phyloP scores from a whole-genome alignment of 2,113 vertebrate genomes.

The Oreochromis niloticus region DNA sequence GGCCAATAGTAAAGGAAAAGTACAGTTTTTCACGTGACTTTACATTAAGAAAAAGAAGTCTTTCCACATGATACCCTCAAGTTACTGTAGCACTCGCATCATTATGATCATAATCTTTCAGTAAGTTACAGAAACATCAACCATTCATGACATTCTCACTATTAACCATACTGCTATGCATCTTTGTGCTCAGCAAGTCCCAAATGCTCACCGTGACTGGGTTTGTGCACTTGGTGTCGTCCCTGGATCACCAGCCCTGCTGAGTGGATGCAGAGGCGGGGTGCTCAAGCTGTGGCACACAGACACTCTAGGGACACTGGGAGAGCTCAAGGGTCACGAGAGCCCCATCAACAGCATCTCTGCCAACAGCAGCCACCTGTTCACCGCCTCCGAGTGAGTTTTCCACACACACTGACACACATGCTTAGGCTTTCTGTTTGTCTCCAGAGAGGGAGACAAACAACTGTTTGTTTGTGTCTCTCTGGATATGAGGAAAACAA shows the following conservation, averaged over 20 bases:
- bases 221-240: conserved; percentile 88
- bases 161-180: not conserved
- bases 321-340: conserved; percentile 89
- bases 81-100: not conserved
- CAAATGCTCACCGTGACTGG: conserved; percentile 96
- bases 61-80: not conserved
- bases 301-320: conserved; percentile 79
- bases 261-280: conserved; percentile 91
- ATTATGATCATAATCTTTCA: not conserved
- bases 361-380: conserved; percentile 87
- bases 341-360: conserved; percentile 94
- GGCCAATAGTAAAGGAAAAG: not conserved
- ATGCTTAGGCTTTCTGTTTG: not conserved
- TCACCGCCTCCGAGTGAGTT: conserved; percentile 97
- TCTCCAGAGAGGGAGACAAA: not conserved
- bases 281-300: conserved; percentile 90
- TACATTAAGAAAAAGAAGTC: not conserved
- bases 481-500: not conserved
- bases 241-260: conserved; percentile 75
- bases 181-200: conserved; percentile 82
- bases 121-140: not conserved
- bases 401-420: not conserved
- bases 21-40: not conserved
- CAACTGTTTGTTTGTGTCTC: not conserved
- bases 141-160: not conserved